Evolutionary conservation across 2,113 vertebrate species (phyloP), one percentile per base, ranked within the genome.

Genomic region (Eleginops maclovinus): DNA sequence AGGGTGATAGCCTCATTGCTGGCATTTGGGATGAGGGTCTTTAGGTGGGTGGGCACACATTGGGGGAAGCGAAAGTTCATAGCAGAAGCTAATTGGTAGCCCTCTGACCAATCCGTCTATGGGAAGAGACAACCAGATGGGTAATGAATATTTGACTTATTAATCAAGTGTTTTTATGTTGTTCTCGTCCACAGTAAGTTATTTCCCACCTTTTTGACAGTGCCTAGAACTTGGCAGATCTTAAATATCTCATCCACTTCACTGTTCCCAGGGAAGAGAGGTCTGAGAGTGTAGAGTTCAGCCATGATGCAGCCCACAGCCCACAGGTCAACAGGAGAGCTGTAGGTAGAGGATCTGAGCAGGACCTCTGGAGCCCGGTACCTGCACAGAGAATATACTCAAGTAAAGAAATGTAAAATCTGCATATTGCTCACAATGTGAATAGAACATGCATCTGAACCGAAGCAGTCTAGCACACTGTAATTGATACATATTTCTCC

Each of bases 161-260:
- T n/a, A 0, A 56, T 74, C 62, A 83, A 60, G 10, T 22, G 28
- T 36, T 22, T 21, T 36, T 36, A 36, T 36, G 31, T 8, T 36
- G 31, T 36, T 72, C 7, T 47, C 28, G 53, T 22, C 9, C n/a
- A n/a, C n/a, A 9, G 81, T 53, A 12, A 51, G 19, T 43, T 58
- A 51, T 24, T 9, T 58, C 93, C 93, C 84, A 98, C 98, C 95
- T 97, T 99, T 89, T 97, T 99, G 11, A 98, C 97, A 1, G 98
- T 99, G 56, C 98, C 98, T 67, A 99, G 93, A 6, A 99, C 97
- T 94, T 99, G 98, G 93, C 98, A 99, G 86, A 99, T 98, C 93
- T 99, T 99, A 90, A 99, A 99, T 88, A 99, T 99, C 93, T 99
- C 97, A 78, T 99, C 98, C 40, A 99, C 96, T 85, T 99, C 98